Conservation (phyloP, 2,888 invertebrate species). For the Drosophila neotestacea region DNA sequence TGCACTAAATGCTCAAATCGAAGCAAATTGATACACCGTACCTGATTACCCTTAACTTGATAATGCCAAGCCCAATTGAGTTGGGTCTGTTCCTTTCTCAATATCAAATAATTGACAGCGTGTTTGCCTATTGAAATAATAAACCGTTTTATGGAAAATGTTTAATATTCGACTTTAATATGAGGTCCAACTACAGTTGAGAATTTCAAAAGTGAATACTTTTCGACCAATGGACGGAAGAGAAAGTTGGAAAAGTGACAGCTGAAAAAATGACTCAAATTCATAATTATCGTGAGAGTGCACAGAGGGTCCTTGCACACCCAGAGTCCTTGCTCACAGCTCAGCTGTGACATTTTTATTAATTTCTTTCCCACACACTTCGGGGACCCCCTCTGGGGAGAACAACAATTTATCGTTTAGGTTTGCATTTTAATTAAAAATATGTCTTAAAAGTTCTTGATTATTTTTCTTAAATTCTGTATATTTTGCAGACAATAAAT, state of each 20-base stretch:
- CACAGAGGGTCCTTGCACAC: slow-evolving; percentile 28
- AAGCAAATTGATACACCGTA: slow-evolving; percentile 13
- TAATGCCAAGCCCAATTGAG: background rate
- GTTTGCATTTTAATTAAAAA: slow-evolving; percentile 53
- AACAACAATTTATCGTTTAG: slow-evolving; percentile 40
- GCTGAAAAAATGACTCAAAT: slow-evolving; percentile 28
- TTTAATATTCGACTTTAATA: background rate
- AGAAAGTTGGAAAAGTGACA: slow-evolving; percentile 20
- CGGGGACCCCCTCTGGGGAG: slow-evolving; percentile 3
- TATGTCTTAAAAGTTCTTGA: slow-evolving; percentile 9
- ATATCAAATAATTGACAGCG: slow-evolving; percentile 12
- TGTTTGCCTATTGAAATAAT: slow-evolving; percentile 1
- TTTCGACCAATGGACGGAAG: background rate
- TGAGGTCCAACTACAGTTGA: background rate
- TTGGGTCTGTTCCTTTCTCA: background rate
- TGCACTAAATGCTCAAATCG: slow-evolving; percentile 23
- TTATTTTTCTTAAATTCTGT: slow-evolving; percentile 6
- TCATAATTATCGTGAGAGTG: slow-evolving; percentile 57
- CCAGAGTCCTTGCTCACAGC: slow-evolving; percentile 26
- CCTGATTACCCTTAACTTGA: background rate
- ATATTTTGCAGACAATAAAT: background rate
- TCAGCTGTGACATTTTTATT: slow-evolving; percentile 30
- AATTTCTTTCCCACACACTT: slow-evolving; percentile 4
- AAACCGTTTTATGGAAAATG: background rate
- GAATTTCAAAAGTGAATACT: background rate